Percentiles rank a stretch among this genome's conserved stretches.
Conservation (phyloP, 2,888 invertebrate genomes). For the Lasioglossum calceatum region DNA sequence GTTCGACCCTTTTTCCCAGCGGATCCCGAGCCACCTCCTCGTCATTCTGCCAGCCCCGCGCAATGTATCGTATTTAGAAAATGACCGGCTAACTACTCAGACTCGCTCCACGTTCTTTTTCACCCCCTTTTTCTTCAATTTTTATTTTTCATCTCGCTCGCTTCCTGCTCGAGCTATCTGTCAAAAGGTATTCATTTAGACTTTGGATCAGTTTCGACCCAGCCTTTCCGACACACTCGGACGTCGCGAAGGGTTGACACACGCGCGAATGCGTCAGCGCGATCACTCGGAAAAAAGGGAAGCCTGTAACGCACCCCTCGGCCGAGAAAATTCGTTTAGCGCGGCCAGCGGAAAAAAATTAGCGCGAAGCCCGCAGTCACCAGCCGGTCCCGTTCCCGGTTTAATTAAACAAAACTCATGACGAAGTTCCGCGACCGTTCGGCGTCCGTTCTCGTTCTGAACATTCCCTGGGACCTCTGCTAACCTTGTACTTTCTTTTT, state of each 20-base stretch:
- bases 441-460: constrained; percentile 42
- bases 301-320: neutral
- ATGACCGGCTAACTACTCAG: constrained; percentile 25
- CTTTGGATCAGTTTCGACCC: neutral
- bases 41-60: constrained; percentile 35
- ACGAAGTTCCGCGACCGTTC: constrained; percentile 17
- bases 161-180: neutral
- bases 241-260: neutral
- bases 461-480: constrained; percentile 32
- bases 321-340: constrained; percentile 1
- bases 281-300: neutral
- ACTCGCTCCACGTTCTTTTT: neutral
- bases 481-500: neutral
- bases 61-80: constrained; percentile 54
- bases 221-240: neutral
- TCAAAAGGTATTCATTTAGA: too few species aligned
- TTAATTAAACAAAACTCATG: constrained; percentile 65
- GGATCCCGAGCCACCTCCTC: constrained; percentile 29
- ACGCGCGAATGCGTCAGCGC: neutral
- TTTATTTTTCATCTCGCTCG: neutral
- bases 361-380: neutral
- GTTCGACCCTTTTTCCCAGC: constrained; percentile 59
- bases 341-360: constrained; percentile 22
- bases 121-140: neutral
- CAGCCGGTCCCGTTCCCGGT: constrained; percentile 18